Base-by-base conservation (phyloP, 2,888 invertebrate species). In the Diaphora mendica region DNA sequence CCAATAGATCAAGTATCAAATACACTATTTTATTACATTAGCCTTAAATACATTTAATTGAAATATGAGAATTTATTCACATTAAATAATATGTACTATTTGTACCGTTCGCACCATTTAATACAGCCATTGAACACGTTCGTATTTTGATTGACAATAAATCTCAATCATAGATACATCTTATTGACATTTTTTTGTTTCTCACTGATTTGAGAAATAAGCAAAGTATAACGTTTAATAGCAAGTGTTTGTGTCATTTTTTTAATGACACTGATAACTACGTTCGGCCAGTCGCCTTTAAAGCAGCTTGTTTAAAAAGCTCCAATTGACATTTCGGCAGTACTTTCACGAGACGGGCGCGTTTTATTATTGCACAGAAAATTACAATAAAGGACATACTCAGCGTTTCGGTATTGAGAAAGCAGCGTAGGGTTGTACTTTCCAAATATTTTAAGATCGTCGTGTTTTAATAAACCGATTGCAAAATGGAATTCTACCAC, bases 331-430 rank as follows among this genome's bases (percentile, higher is more conserved):
- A 84, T 84, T 84, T 84, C 70, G 82, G 77, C 68, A 64, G 76
- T 77, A 85, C 84, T 84, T 84, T 84, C 83, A 83, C 84, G 77
- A 64, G 69, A 68, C 78, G 76, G 72, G 71, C 79, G 75, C 82
- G 78, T 79, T 84, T 83, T 76, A 65, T 82, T 84, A 84, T 84
- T 84, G 84, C 84, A 83, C 80, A 77, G 80, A 84, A 78, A 76
- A 76, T 74, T 82, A 80, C 84, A 85, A 82, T 88, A 88, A 89
- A 90, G 89, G 89, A 89, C 88, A 88, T 86, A 81, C 85, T 74
- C 74, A 73, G 42, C 64, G 75, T 81, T 84, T 84, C 74, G 86
- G 80, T 85, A 86, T 87, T 85, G 85, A 86, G 89, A 87, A 91
- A 92, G 90, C 78, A 67, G 13, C 64, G 5, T 76, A 84, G 85